Base-by-base conservation (phyloP, 1,140 invertebrate genomes). In the Apocrypta bakeri region DNA sequence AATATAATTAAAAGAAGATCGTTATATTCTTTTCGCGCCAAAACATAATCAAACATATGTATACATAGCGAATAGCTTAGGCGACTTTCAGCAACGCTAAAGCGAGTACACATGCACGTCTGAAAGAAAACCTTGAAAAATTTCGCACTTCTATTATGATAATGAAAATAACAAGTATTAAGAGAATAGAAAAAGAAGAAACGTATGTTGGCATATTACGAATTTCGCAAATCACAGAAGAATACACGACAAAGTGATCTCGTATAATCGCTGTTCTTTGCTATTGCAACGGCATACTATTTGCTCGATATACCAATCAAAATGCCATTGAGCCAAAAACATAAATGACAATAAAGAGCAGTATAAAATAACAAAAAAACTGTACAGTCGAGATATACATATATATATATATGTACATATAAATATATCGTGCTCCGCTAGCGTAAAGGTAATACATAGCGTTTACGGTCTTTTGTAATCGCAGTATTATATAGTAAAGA, bases 1-100 rank as follows among this genome's bases (percentile, higher is more conserved):
- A n/a, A 56, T n/a, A 56, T 56, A 1, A 56, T n/a, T 6, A 56
- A 56, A 56, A 56, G 17, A 56, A 17, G 14, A 56, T 48, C 4
- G 1, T 56, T 56, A 17, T 17, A 21, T 0, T 2, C 11, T 68
- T 78, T 68, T 63, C 68, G 1, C 78, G 72, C 68, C 31, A 72
- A 79, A 79, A 79, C 29, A 79, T 61, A 79, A 63, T 72, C 42
- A 72, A 12, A 27, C 7, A 24, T 72, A 31, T 37, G 37, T 9
- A 37, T 71, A 79, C 40, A 29, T 14, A 37, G 42, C 14, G 11
- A 66, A 21, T 12, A 37, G 4, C 11, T 7, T 48, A 37, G 8
- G 29, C 6, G 25, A 37, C 21, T 61, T 29, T 21, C 17, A 69
- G n/a, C 11, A 72, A 24, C 68, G 0, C n/a, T 12, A 71, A 79